A percentile compares a stretch with the other conserved stretches of the same genome.
Conservation (phyloP, 2,113 vertebrate genomes). For the Arizona elegans region DNA sequence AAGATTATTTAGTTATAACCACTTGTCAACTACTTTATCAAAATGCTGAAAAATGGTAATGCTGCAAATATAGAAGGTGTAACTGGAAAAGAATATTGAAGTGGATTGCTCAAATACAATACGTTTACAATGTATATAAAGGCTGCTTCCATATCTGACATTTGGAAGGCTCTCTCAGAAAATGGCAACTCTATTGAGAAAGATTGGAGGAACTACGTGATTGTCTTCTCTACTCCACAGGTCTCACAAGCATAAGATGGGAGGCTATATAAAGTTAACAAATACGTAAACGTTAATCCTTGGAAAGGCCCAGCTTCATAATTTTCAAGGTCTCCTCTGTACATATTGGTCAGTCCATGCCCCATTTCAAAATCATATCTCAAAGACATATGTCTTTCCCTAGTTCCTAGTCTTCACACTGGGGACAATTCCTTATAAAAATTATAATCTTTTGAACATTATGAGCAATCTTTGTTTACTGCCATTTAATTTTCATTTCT, state of each 20-base stretch:
- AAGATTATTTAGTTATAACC: neutral
- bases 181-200: neutral
- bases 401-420: neutral
- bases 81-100: neutral
- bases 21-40: neutral
- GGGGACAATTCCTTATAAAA: neutral
- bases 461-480: neutral
- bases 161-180: neutral
- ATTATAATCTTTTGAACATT: neutral
- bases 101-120: neutral
- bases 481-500: neutral
- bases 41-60: neutral
- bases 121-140: neutral
- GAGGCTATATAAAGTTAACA: neutral
- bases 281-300: neutral
- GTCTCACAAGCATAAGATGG: neutral
- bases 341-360: neutral
- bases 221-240: neutral
- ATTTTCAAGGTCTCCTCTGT: neutral
- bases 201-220: neutral
- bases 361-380: neutral
- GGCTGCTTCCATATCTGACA: neutral
- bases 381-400: neutral
- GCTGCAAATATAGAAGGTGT: neutral
- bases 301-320: neutral